Evolutionary conservation across 2,888 invertebrate genomes (phyloP).

Genomic region (Cacoxenus indagator): DNA sequence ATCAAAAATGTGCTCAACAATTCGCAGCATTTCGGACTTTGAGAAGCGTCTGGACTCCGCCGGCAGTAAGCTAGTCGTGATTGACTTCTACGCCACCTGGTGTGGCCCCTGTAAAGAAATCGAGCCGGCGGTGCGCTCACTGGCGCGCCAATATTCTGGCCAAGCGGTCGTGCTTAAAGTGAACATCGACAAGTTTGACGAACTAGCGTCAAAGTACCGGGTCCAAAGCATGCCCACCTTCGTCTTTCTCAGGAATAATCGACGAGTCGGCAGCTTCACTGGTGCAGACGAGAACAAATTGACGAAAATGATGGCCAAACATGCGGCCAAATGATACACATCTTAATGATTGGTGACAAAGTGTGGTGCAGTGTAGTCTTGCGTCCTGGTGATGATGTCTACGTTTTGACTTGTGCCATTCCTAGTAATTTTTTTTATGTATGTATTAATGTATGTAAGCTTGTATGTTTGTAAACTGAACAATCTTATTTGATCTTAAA

Average conservation of each 20-base stretch:
- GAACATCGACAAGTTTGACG: constrained; percentile 40
- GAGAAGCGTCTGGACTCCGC: constrained; percentile 47
- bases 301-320: constrained; percentile 43
- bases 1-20: neutral
- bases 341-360: neutral
- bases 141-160: constrained; percentile 60
- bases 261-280: constrained; percentile 40
- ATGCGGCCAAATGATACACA: constrained; percentile 38
- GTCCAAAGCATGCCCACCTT: constrained; percentile 54
- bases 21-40: constrained; percentile 45
- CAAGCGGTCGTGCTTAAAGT: constrained; percentile 58
- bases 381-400: neutral
- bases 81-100: constrained; percentile 54
- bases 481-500: too few relatives aligned
- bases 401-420: neutral
- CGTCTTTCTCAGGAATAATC: constrained; percentile 47
- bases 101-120: constrained; percentile 51
- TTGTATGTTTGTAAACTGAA: too few relatives aligned
- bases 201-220: constrained; percentile 41
- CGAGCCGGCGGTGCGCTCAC: constrained; percentile 37
- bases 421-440: constrained; percentile 13
- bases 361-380: neutral
- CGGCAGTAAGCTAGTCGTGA: constrained; percentile 38
- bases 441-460: neutral
- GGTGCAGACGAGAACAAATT: constrained; percentile 55